Base-by-base conservation (phyloP, 2,888 invertebrate species). In the Perdita meconis region DNA sequence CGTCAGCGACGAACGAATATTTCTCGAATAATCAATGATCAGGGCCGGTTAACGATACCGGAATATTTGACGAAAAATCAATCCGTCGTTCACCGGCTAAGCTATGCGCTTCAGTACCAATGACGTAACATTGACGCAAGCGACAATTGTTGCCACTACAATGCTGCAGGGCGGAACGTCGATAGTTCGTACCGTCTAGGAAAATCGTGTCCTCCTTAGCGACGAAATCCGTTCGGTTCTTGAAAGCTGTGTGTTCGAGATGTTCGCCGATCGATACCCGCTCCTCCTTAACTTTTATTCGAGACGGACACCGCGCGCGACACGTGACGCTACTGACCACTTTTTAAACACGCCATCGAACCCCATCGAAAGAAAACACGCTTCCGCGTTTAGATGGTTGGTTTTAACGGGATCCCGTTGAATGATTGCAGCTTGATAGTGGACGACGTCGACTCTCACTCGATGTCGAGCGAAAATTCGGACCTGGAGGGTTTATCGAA, bases 61-160 rank as follows among this genome's bases (percentile, higher is more conserved):
- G 38, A 42, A 64, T 24, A 64, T 74, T 81, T 74, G 47, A 57
- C 70, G 74, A 71, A 81, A 81, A 81, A 80, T 82, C 82, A 83
- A 81, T 83, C 53, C 78, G 65, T 78, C 83, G 76, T 81, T 64
- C 75, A 75, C 63, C 60, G 79, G 38, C 61, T 50, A 53, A 40
- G 13, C 71, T 64, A 71, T 74, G 78, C 78, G 65, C 73, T 70
- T 71, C 78, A 65, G 68, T 67, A 82, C 80, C 78, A 76, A 77
- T 89, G 89, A 89, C 89, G 89, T 89, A 86, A 88, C 85, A 86
- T 83, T 89, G 89, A 89, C 89, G 89, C 82, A 89, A 88, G 86
- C 87, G 85, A 87, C 89, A 88, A 89, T 89, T 87, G 89, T 88
- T 80, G 86, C 84, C 86, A 86, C 87, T 88, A 89, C 86, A 89